Evolutionary conservation across 2,888 invertebrate species (phyloP).

Genomic region (Andrena minutula): DNA sequence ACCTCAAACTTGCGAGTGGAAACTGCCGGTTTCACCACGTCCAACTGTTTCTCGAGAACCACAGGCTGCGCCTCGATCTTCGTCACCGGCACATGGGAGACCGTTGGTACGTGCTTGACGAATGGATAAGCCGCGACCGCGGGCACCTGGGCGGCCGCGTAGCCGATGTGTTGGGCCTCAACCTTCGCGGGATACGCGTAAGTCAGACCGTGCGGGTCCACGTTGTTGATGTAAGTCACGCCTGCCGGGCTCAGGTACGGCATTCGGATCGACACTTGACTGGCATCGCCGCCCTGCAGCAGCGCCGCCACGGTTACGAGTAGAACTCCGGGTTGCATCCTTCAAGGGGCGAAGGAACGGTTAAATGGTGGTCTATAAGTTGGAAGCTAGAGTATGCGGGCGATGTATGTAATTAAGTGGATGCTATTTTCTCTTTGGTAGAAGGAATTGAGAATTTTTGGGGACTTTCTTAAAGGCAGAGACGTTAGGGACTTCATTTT

Average conservation of each 20-base stretch:
- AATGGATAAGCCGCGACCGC: slow-evolving; percentile 80
- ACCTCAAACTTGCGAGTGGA: slow-evolving; percentile 87
- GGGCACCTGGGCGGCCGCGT: slow-evolving; percentile 80
- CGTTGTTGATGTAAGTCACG: slow-evolving; percentile 85
- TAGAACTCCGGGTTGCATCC: slow-evolving; percentile 76
- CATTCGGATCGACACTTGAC: slow-evolving; percentile 83
- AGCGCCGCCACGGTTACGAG: slow-evolving; percentile 78
- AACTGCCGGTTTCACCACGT: slow-evolving; percentile 87
- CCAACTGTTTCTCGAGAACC: slow-evolving; percentile 86
- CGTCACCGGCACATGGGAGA: slow-evolving; percentile 86
- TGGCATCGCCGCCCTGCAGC: slow-evolving; percentile 78
- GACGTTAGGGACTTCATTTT: too few species aligned
- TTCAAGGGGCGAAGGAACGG: slow-evolving; percentile 37
- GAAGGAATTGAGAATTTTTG: too few species aligned
- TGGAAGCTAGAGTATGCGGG: background rate
- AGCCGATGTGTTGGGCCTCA: slow-evolving; percentile 79
- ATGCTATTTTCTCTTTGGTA: too few species aligned
- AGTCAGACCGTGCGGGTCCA: slow-evolving; percentile 74
- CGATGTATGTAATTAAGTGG: background rate
- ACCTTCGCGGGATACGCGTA: slow-evolving; percentile 75
- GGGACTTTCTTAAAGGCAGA: too few species aligned
- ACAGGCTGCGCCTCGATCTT: slow-evolving; percentile 85
- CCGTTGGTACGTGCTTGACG: slow-evolving; percentile 84
- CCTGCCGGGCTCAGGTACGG: slow-evolving; percentile 86
- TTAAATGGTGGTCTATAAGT: background rate